A percentile compares a stretch with the other conserved stretches of the same genome.
Conservation (phyloP, 2,888 invertebrate species). For the Euplexia lucipara region DNA sequence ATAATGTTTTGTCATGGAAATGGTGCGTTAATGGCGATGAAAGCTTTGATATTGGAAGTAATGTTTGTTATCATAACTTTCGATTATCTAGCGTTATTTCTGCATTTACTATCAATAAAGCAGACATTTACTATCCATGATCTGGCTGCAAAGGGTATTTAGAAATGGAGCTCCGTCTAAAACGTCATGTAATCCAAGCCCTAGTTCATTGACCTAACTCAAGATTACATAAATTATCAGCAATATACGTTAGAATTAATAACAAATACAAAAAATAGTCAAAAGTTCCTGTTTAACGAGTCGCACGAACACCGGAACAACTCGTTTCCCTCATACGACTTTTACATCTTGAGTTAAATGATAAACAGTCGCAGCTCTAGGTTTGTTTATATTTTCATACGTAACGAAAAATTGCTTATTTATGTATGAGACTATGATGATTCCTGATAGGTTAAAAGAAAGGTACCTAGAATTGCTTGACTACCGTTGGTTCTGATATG, state of each 20-base stretch:
- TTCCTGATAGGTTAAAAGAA: slow-evolving; percentile 14
- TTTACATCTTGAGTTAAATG: slow-evolving; percentile 45
- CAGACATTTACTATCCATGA: not conserved
- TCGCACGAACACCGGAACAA: slow-evolving; percentile 39
- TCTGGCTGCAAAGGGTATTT: not conserved
- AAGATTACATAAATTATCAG: slow-evolving; percentile 45
- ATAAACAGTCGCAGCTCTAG: slow-evolving; percentile 25
- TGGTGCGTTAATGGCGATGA: slow-evolving; percentile 15
- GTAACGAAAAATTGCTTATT: slow-evolving; percentile 8
- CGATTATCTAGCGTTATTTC: not conserved
- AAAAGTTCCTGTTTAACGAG: slow-evolving; percentile 54
- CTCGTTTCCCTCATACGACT: slow-evolving; percentile 51
- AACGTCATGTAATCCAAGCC: not conserved
- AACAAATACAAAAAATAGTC: slow-evolving; percentile 32
- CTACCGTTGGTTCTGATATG: slow-evolving; percentile 20
- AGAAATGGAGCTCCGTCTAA: not conserved
- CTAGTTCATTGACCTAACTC: slow-evolving; percentile 19
- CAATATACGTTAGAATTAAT: slow-evolving; percentile 32
- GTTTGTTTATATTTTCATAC: slow-evolving; percentile 32
- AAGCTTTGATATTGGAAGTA: slow-evolving; percentile 20
- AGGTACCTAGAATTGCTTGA: slow-evolving; percentile 10
- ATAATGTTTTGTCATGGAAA: slow-evolving; percentile 46
- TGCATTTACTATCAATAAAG: not conserved
- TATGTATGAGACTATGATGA: slow-evolving; percentile 9
- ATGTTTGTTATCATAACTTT: slow-evolving; percentile 7